Base-by-base conservation (phyloP, 1,140 invertebrate genomes). In the Charaxes varanes region DNA sequence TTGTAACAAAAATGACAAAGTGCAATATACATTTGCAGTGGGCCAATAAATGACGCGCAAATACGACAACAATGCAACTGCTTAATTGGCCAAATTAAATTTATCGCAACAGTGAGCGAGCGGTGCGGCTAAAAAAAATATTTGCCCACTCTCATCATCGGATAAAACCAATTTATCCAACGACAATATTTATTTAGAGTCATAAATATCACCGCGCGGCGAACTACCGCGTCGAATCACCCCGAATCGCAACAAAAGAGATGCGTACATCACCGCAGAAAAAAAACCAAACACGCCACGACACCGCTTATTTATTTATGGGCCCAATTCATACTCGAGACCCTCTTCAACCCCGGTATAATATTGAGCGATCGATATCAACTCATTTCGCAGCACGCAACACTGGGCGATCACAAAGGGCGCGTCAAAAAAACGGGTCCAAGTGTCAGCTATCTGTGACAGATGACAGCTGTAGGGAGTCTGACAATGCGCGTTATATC, bases 231-330 rank as follows among this genome's bases (percentile, higher is more conserved):
- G 62, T 64, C 58, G 61, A 59, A 65, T 57, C 69, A 60, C 65
- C 59, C 55, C 53, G 52, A 61, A 58, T 53, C 47, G 49, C 46
- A 53, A 74, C 69, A 74, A 71, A 62, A 62, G 59, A 59, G 64
- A 56, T 47, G 54, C 58, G 62, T 71, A 72, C 61, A 68, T 68
- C 62, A 70, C 62, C 62, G 51, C 54, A 55, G 16, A 62, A 53
- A 68, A 78, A 69, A 72, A 64, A 58, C 56, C 41, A 56, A 60
- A 77, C 71, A 79, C 68, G 56, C 70, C 66, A 68, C 71, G 64
- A 77, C 66, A 76, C 61, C 47, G 70, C 72, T 77, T 77, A 77
- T 77, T 77, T 80, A 80, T 80, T 80, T 80, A 80, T 77, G 71
- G 76, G 68, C 62, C 66, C 71, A 70, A 74, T 77, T 70, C 76